Percentiles rank a stretch among this genome's conserved stretches.
phyloP scores from a whole-genome alignment of 2,797 vertebrate species.

The Fratercula arctica region DNA sequence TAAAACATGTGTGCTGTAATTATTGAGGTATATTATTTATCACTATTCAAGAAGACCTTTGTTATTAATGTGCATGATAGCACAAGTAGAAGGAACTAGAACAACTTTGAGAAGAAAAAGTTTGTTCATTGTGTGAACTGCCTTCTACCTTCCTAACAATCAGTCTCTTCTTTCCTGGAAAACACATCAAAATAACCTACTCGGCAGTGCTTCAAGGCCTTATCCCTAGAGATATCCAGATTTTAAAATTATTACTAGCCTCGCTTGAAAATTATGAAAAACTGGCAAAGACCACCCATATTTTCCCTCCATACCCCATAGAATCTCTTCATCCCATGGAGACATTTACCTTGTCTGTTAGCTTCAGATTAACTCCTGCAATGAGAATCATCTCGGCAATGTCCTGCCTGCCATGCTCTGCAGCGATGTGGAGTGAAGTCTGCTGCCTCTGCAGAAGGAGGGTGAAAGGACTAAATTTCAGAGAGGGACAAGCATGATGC shows the following conservation, averaged over 20 bases:
- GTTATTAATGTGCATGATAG: neutral
- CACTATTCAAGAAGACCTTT: neutral
- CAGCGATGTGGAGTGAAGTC: slow-evolving; percentile 86
- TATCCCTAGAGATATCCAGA: neutral
- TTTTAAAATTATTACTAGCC: neutral
- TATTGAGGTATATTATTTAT: neutral
- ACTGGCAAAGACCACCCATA: neutral
- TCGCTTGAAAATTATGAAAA: neutral
- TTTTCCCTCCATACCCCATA: neutral
- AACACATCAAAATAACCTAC: neutral
- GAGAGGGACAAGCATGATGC: neutral
- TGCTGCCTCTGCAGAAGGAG: slow-evolving; percentile 83
- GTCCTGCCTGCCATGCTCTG: slow-evolving; percentile 84
- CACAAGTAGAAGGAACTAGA: neutral
- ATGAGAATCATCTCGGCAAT: slow-evolving; percentile 88
- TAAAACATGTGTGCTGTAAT: neutral
- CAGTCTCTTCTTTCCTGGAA: neutral
- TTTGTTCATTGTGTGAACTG: neutral
- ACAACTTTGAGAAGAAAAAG: neutral
- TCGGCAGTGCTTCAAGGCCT: neutral
- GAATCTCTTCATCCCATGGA: neutral
- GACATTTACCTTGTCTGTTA: slow-evolving; percentile 84
- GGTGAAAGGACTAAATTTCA: neutral
- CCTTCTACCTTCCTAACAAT: neutral
- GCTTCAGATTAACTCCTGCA: slow-evolving; percentile 84